Evolutionary conservation across 2,888 invertebrate species (phyloP).

Genomic region (Drosophila mimica): DNA sequence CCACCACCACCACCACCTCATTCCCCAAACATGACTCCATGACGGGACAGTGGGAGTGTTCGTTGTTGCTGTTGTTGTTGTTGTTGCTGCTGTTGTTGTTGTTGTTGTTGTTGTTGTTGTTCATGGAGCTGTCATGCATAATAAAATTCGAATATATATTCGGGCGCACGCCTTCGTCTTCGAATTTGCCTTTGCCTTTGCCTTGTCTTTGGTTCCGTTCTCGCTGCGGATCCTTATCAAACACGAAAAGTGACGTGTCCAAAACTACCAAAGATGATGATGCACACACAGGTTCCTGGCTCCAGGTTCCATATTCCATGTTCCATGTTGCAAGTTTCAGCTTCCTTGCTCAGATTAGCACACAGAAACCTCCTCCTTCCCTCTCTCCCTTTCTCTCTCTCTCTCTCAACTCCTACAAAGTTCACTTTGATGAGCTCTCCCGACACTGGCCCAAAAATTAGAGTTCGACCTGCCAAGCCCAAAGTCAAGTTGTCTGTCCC

Average conservation of each 20-base stretch:
- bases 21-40: constrained; percentile 40
- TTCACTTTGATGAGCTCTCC: constrained; percentile 29
- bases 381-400: not conserved
- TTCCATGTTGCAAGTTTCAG: not conserved
- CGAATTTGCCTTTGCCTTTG: constrained; percentile 16
- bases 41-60: constrained; percentile 61
- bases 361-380: constrained; percentile 10
- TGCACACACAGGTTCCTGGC: constrained; percentile 45
- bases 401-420: not conserved
- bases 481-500: constrained; percentile 32
- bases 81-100: too few relatives aligned
- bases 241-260: constrained; percentile 77
- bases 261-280: constrained; percentile 69
- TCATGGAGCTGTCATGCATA: constrained; percentile 75
- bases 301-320: constrained; percentile 18
- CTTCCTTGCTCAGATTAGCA: constrained; percentile 22
- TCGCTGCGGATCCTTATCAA: constrained; percentile 76
- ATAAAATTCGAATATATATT: constrained; percentile 78
- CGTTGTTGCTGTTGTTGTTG: constrained; percentile 52
- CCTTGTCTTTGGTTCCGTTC: constrained; percentile 46
- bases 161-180: constrained; percentile 71
- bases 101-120: constrained; percentile 42
- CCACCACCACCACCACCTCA: not conserved
- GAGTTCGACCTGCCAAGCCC: constrained; percentile 47
- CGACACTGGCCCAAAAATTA: constrained; percentile 67